Evolutionary conservation across 1,140 invertebrate species (phyloP).

Genomic region (Drosophila arawakana): DNA sequence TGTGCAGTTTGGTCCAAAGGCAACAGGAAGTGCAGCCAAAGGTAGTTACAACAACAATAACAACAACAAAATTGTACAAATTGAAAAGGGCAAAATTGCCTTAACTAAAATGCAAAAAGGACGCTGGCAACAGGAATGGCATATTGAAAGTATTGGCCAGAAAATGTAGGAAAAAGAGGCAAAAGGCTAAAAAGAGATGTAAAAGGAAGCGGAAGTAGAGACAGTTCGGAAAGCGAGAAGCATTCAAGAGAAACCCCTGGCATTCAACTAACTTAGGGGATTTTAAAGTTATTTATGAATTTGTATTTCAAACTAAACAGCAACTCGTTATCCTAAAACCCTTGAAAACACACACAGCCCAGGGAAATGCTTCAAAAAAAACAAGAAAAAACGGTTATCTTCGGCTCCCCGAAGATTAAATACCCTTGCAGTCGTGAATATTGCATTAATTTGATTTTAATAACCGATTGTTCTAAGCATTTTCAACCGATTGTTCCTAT

Average conservation of each 20-base stretch:
- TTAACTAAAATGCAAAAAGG: constrained; percentile 54
- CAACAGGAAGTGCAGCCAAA: constrained; percentile 29
- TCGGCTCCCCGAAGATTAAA: too few relatives aligned
- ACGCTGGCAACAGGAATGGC: constrained; percentile 25
- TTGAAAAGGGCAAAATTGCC: constrained; percentile 50
- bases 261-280: constrained; percentile 40
- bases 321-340: constrained; percentile 5
- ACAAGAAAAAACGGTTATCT: too few relatives aligned
- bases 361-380: constrained; percentile 10
- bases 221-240: not conserved
- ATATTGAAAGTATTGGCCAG: constrained; percentile 33
- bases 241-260: constrained; percentile 8
- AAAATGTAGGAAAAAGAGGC: not conserved
- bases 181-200: too few relatives aligned
- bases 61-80: constrained; percentile 37
- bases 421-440: too few relatives aligned
- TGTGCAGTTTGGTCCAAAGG: constrained; percentile 40
- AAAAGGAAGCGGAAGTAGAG: not conserved
- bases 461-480: too few relatives aligned
- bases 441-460: too few relatives aligned
- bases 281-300: constrained; percentile 50
- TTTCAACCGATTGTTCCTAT: too few relatives aligned
- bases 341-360: not conserved
- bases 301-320: constrained; percentile 27
- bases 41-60: constrained; percentile 14